phyloP scores from a whole-genome alignment of 2,797 vertebrate genomes.

The Aldrovandia affinis region DNA sequence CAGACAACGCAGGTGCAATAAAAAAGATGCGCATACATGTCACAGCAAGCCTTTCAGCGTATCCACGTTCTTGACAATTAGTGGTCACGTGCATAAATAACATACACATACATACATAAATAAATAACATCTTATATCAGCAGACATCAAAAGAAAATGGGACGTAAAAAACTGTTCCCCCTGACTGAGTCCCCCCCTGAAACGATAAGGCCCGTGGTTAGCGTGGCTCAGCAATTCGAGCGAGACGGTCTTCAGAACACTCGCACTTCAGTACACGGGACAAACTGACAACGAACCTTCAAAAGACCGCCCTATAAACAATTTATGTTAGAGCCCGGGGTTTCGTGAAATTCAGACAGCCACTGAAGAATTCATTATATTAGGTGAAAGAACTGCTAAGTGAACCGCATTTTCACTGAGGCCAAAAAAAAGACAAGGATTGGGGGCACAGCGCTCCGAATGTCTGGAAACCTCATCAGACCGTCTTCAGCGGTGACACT shows the following conservation, averaged over 20 bases:
- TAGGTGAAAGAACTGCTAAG: conserved; percentile 74
- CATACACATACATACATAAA: no score
- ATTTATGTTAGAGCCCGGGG: conserved; percentile 72
- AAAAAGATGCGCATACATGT: background rate
- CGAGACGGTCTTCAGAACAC: conserved; percentile 47
- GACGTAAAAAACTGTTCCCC: background rate
- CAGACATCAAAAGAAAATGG: background rate
- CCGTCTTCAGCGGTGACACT: conserved; percentile 63
- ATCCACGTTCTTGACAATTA: background rate
- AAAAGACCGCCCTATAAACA: conserved; percentile 77
- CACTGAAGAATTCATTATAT: conserved; percentile 79
- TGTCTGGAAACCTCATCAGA: conserved; percentile 38
- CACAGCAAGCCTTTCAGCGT: background rate
- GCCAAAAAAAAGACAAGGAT: conserved; percentile 66
- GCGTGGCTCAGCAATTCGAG: conserved; percentile 14
- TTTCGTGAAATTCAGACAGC: conserved; percentile 72
- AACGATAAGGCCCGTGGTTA: conserved; percentile 12
- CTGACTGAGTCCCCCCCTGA: background rate
- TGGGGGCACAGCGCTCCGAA: conserved; percentile 29
- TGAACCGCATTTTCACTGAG: conserved; percentile 69
- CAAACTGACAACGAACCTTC: conserved; percentile 75
- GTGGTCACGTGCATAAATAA: no score
- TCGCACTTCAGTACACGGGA: conserved; percentile 67
- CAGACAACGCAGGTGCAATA: background rate
- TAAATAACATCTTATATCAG: conserved; percentile 6